These are phyloP conservation scores for Oceanodroma tethys DNA, from an alignment of 2,113 vertebrate species.

Conservation along the genomic window DNA sequence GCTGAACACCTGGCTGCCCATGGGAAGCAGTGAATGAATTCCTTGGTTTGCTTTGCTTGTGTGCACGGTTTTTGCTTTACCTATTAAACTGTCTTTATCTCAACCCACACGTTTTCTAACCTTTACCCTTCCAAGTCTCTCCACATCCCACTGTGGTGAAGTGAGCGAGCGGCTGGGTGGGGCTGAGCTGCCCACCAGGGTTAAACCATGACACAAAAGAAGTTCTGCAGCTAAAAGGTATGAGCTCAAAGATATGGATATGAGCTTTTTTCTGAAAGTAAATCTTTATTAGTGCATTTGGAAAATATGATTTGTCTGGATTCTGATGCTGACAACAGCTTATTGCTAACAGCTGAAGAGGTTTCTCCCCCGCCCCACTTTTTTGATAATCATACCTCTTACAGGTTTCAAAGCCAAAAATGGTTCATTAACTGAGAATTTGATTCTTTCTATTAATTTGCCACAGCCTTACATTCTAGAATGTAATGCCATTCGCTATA, in stretches of 20 bases:
- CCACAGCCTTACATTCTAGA: background rate
- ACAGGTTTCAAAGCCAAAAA: background rate
- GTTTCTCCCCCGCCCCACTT: background rate
- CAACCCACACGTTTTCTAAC: rapidly evolving
- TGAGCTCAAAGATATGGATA: too few relatives aligned
- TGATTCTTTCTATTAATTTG: background rate
- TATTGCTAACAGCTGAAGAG: background rate
- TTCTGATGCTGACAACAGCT: background rate
- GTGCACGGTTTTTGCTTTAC: rapidly evolving
- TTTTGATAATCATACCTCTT: background rate
- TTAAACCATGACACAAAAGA: background rate
- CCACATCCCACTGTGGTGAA: background rate
- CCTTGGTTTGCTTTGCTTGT: background rate
- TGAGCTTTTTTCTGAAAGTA: background rate
- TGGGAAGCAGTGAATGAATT: background rate
- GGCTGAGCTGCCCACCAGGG: background rate
- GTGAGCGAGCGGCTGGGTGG: rapidly evolving
- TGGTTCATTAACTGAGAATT: background rate
- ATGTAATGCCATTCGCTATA: rapidly evolving
- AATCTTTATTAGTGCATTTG: background rate
- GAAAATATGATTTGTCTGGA: background rate
- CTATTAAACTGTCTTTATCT: background rate
- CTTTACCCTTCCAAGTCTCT: background rate
- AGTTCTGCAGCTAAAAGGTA: background rate
- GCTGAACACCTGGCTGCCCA: background rate